Conservation (phyloP, 2,113 vertebrate genomes). For the Hylia prasina region DNA sequence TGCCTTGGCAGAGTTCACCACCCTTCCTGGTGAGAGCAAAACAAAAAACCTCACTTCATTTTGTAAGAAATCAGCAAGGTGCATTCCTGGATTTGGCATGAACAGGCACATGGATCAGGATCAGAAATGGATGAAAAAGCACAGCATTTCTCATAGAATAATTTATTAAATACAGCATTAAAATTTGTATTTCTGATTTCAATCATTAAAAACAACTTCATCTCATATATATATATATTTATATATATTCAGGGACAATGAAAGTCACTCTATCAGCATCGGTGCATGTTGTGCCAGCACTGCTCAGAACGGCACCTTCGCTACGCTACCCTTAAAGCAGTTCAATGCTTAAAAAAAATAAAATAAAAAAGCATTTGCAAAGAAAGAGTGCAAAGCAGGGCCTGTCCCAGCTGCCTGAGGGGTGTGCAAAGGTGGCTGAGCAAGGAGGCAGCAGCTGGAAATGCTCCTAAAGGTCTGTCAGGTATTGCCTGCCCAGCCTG, state of each 20-base stretch:
- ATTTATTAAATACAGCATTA: slow-evolving; percentile 73
- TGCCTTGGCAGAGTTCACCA: neutral
- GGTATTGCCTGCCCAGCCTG: neutral
- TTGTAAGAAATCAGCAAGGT: neutral
- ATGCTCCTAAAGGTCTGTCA: neutral
- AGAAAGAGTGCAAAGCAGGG: slow-evolving; percentile 48
- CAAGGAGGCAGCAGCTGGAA: neutral
- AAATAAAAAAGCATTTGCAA: slow-evolving; percentile 32
- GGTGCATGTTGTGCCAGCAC: slow-evolving; percentile 2
- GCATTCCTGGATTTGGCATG: slow-evolving; percentile 1
- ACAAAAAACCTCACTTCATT: neutral
- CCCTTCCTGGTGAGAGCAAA: neutral
- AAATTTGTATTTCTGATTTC: slow-evolving; percentile 52
- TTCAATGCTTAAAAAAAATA: neutral
- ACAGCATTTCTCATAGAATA: slow-evolving; percentile 57
- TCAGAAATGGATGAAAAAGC: slow-evolving; percentile 28
- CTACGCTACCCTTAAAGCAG: slow-evolving; percentile 2
- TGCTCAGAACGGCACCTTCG: neutral
- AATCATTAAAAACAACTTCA: slow-evolving; percentile 55
- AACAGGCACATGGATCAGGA: neutral
- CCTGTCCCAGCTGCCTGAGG: neutral
- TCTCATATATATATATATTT: slow-evolving; percentile 10
- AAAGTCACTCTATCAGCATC: neutral
- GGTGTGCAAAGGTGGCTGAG: neutral
- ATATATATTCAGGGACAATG: slow-evolving; percentile 12